Base-by-base conservation (phyloP, 2,797 vertebrate genomes). In the Chelidonichthys spinosus region DNA sequence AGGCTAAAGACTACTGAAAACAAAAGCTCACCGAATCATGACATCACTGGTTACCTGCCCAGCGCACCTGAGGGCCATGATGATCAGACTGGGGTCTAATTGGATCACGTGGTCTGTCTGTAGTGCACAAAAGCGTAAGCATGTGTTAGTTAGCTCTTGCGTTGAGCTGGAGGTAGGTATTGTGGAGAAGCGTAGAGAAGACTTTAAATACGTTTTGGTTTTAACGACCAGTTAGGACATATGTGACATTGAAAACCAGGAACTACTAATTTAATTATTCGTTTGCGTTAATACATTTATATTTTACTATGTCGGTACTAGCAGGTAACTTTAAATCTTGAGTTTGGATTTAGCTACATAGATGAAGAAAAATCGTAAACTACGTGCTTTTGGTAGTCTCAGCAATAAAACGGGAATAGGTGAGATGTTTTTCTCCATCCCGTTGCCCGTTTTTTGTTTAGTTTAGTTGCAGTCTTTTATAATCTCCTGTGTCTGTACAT, bases 101-200 rank as follows among this genome's bases (percentile, higher is more conserved):
- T 61, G 55, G 37, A 35, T 50, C 76, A 62, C n/a, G 10, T 68
- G 82, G 81, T 55, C 5, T 35, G 37, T 2, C 5, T 14, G 54
- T 35, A 46, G 55, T 2, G 15, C 54, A 82, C 47, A 90, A 88
- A 85, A 25, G 36, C 46, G 49, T 25, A 60, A 64, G n/a, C 61
- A 58, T 0, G 1, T 2, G 18, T 0, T 2, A 3, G 11, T 0
- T 0, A 11, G 2, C 7, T 37, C 74, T 79, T 79, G 40, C 52
- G 54, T 17, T 7, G 6, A 66, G 68, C 47, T 40, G 42, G 7
- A 84, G 87, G 85, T 85, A 74, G 82, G 87, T 74, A 36, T 74
- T 4, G 39, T 0, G 17, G 33, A 36, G 9, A 15, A 8, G 14
- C 10, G 49, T 11, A 33, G 4, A 33, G 3, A 5, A 5, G 3